These are phyloP conservation scores for Syrrhaptes paradoxus DNA, from an alignment of 2,113 vertebrate species.

Conservation along the genomic window DNA sequence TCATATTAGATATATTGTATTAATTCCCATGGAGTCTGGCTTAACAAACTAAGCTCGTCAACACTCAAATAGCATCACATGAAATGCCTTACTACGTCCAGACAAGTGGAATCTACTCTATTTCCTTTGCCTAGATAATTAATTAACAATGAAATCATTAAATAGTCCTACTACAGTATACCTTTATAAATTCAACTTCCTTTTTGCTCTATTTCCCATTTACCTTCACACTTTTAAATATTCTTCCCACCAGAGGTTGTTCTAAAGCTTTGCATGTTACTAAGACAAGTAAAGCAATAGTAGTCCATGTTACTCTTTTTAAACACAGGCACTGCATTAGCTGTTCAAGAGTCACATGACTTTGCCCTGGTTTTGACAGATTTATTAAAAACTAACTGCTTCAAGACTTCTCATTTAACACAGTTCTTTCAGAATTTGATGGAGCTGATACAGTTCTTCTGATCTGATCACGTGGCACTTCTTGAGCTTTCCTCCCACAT, in stretches of 20 bases:
- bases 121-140: background rate
- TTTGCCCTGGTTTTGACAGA: background rate
- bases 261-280: background rate
- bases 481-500: background rate
- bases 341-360: background rate
- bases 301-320: background rate
- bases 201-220: background rate
- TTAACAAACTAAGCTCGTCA: background rate
- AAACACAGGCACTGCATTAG: background rate
- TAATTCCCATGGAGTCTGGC: background rate
- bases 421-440: background rate
- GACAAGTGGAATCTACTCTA: background rate
- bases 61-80: background rate
- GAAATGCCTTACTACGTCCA: background rate
- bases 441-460: background rate
- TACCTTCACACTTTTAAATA: background rate
- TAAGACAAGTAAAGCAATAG: background rate
- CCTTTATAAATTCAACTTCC: background rate
- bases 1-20: background rate
- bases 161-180: background rate
- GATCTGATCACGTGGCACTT: background rate
- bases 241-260: background rate
- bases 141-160: background rate
- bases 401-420: background rate
- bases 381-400: background rate